Percentiles rank a stretch among this genome's conserved stretches.
Conservation (phyloP, 2,888 invertebrate genomes). For the Uloborus plumipes region DNA sequence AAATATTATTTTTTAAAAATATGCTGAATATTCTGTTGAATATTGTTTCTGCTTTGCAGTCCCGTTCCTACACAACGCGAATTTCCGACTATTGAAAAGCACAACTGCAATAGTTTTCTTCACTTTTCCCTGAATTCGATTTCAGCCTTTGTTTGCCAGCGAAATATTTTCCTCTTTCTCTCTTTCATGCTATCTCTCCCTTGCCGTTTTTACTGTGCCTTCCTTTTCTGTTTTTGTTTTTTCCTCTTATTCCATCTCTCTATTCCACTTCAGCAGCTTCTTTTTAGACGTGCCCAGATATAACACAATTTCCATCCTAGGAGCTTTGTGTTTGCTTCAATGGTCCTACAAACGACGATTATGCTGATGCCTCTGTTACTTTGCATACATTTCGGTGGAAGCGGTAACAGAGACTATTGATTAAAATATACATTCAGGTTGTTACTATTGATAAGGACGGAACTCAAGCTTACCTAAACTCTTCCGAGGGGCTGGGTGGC, state of each 20-base stretch:
- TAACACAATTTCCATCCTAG: conserved; percentile 19
- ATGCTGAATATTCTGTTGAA: no score
- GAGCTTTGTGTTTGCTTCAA: conserved; percentile 15
- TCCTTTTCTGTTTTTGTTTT: not conserved
- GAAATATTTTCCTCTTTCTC: not conserved
- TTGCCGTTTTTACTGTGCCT: not conserved
- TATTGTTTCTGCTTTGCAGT: no score
- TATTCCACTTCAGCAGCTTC: conserved; percentile 3
- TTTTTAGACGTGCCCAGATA: not conserved
- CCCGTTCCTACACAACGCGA: no score
- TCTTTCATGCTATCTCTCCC: not conserved
- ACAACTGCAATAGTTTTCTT: not conserved
- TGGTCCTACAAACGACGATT: conserved; percentile 23
- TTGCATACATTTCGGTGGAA: not conserved
- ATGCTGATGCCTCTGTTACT: conserved; percentile 17
- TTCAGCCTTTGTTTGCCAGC: not conserved
- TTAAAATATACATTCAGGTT: conserved; percentile 25
- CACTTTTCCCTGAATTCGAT: not conserved
- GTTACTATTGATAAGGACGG: no score
- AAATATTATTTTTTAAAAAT: no score
- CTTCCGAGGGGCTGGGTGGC: no score
- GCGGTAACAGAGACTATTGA: conserved; percentile 6
- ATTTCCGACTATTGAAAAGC: no score
- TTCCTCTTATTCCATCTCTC: not conserved
- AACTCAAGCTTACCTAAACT: no score